Conservation (phyloP, 2,888 invertebrate species). For the Xanthia icteritia region DNA sequence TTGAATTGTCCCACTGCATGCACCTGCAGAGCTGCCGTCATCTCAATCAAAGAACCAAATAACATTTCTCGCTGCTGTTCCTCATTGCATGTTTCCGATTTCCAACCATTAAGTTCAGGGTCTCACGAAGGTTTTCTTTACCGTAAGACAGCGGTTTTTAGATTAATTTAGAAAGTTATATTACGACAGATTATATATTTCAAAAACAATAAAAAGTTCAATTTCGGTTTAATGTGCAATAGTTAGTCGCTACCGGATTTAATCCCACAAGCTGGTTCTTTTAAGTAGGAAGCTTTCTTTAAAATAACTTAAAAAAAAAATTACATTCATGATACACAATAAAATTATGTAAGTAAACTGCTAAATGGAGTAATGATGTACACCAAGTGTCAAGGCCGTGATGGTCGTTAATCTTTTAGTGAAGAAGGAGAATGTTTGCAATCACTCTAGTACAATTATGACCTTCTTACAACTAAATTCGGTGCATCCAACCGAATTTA, state of each 20-base stretch:
- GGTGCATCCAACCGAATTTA: background rate
- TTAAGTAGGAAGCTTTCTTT: background rate
- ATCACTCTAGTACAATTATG: constrained; percentile 33
- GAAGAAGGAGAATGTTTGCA: constrained; percentile 21
- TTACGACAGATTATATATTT: background rate
- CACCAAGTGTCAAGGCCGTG: constrained; percentile 43
- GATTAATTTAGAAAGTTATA: constrained; percentile 12
- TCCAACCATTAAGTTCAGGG: constrained; percentile 32
- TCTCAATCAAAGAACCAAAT: background rate
- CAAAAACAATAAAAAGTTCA: background rate
- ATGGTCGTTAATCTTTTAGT: constrained; percentile 11
- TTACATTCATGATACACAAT: constrained; percentile 14
- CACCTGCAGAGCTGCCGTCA: background rate
- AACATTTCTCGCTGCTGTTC: background rate
- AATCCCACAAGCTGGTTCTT: background rate
- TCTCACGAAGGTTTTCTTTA: constrained; percentile 13
- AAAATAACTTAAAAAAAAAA: background rate
- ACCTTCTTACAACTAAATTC: no score
- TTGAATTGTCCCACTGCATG: background rate
- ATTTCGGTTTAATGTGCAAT: background rate
- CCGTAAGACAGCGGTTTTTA: background rate
- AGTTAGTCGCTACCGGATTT: background rate
- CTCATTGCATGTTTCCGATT: constrained; percentile 14
- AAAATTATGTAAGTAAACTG: constrained; percentile 27
- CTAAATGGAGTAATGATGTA: constrained; percentile 10